Conservation (phyloP, 1,140 invertebrate species). For the Pogonognathellus flavescens region DNA sequence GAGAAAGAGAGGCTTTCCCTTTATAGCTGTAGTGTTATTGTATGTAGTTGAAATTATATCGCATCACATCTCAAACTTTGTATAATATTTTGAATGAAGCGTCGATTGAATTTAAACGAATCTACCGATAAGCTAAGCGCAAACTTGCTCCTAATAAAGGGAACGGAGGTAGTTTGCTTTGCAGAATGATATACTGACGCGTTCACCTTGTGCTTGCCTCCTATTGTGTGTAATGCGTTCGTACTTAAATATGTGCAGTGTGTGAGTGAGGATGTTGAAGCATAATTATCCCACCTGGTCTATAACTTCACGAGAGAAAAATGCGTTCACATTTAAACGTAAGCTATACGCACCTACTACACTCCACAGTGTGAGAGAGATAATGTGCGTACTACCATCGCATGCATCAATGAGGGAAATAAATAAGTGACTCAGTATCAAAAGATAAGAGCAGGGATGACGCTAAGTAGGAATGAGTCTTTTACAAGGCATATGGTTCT, state of each 20-base stretch:
- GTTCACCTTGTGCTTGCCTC: conserved; percentile 16
- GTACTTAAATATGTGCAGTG: neutral
- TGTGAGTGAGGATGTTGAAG: neutral
- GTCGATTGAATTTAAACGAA: conserved; percentile 47
- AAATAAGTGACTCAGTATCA: neutral
- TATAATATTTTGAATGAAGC: conserved; percentile 39
- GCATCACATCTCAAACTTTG: conserved; percentile 28
- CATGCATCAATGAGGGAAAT: neutral
- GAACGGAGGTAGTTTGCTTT: neutral
- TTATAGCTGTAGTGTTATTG: neutral
- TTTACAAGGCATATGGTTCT: conserved; percentile 34
- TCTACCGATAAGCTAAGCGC: conserved; percentile 20
- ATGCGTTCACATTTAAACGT: no score
- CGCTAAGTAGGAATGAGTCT: neutral
- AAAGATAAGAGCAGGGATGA: conserved; percentile 7
- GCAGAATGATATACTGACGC: neutral
- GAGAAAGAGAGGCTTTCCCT: conserved; percentile 21
- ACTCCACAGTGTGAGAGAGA: no score
- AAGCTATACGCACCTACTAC: no score
- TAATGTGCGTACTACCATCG: neutral
- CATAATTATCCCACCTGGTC: conserved; percentile 44
- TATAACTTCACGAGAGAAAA: no score
- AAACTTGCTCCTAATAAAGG: conserved; percentile 16
- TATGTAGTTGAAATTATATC: conserved; percentile 25
- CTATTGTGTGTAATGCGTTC: neutral